Evolutionary conservation across 2,113 vertebrate species (phyloP).

Genomic region (Macquaria ambigua): DNA sequence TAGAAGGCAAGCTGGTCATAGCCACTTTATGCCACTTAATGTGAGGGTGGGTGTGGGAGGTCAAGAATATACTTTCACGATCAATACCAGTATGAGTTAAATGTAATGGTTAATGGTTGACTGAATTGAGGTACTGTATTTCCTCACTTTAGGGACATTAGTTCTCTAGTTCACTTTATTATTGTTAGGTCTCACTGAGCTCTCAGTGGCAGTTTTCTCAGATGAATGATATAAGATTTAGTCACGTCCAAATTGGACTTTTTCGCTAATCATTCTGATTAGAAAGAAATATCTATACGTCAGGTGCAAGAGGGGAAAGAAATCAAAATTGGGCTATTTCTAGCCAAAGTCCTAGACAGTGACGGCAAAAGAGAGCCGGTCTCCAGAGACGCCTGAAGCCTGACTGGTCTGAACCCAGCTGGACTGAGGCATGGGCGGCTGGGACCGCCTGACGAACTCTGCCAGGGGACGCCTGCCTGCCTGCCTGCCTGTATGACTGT

Average conservation of each 20-base stretch:
- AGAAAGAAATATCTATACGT: neutral
- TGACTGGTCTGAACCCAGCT: constrained; percentile 37
- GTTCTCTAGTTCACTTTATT: neutral
- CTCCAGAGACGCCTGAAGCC: constrained; percentile 4
- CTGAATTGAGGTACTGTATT: neutral
- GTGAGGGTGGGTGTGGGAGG: neutral
- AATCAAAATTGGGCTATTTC: neutral
- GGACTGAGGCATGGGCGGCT: constrained; percentile 26
- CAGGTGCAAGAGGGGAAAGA: neutral
- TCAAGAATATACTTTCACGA: neutral
- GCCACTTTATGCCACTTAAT: neutral
- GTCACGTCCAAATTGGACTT: neutral
- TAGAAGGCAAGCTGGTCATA: neutral
- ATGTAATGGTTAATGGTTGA: neutral
- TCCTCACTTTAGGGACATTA: neutral
- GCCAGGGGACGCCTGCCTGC: constrained; percentile 7
- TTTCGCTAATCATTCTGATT: neutral
- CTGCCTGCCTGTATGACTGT: constrained; percentile 13
- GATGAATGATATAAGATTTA: neutral
- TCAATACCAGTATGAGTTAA: neutral
- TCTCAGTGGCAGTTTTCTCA: neutral
- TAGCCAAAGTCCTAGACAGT: constrained; percentile 9
- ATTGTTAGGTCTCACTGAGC: neutral
- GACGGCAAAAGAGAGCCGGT: constrained; percentile 6
- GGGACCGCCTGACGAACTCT: constrained; percentile 10